Conservation (phyloP, 2,797 vertebrate species). For the Neostethus bicornis region DNA sequence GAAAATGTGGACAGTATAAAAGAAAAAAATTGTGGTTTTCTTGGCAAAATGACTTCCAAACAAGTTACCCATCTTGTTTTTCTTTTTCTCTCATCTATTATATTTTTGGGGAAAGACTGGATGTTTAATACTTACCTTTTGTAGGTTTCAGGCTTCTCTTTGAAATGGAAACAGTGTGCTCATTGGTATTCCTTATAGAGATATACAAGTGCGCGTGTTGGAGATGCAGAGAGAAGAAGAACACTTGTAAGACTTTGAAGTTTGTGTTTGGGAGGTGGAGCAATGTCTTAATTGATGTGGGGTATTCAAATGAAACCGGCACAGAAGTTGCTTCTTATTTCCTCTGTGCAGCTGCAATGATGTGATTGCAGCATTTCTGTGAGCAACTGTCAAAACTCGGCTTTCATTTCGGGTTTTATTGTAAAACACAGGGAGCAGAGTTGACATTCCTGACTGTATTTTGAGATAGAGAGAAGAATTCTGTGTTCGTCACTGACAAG, state of each 20-base stretch:
- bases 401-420: slow-evolving; percentile 33
- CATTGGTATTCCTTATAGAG: slow-evolving; percentile 65
- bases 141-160: slow-evolving; percentile 46
- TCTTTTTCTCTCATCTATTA: slow-evolving; percentile 35
- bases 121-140: slow-evolving; percentile 50
- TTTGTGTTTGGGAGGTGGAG: slow-evolving; percentile 47
- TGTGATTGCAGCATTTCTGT: slow-evolving; percentile 25
- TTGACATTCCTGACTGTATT: slow-evolving; percentile 32
- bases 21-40: slow-evolving; percentile 25
- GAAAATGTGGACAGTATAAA: slow-evolving; percentile 9
- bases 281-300: slow-evolving; percentile 51
- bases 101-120: slow-evolving; percentile 33
- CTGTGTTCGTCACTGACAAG: slow-evolving; percentile 13
- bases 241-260: slow-evolving; percentile 60
- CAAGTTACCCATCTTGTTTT: slow-evolving; percentile 29
- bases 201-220: slow-evolving; percentile 33
- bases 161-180: slow-evolving; percentile 67
- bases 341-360: slow-evolving; percentile 8
- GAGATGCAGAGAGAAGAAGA: slow-evolving; percentile 18
- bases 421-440: slow-evolving; percentile 1
- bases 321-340: slow-evolving; percentile 43
- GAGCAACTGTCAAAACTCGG: slow-evolving; percentile 35
- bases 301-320: slow-evolving; percentile 41
- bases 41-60: slow-evolving; percentile 37
- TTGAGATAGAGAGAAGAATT: slow-evolving; percentile 15